Conservation (phyloP, 1,140 invertebrate genomes). For the Drosophila varians region DNA sequence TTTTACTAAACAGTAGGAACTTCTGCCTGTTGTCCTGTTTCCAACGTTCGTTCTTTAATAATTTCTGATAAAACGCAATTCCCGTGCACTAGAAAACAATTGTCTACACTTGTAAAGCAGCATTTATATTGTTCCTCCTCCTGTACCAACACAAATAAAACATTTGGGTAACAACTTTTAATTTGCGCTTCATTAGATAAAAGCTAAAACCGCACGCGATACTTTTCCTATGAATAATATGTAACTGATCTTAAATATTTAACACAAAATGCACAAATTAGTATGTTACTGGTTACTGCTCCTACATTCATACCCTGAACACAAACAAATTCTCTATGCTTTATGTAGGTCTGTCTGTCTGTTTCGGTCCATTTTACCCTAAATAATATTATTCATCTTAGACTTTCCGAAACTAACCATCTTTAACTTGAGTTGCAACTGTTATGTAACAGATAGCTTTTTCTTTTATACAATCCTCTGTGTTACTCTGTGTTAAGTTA, state of each 20-base stretch:
- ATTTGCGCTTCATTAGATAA: constrained; percentile 39
- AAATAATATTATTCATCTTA: constrained; percentile 20
- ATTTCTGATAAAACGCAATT: constrained; percentile 50
- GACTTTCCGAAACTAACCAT: constrained; percentile 41
- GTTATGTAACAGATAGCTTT: neutral
- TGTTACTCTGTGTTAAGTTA: neutral
- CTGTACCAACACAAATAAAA: constrained; percentile 43
- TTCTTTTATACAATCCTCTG: neutral
- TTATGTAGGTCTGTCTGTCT: constrained; percentile 12
- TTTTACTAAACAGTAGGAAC: constrained; percentile 81
- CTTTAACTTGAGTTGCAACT: constrained; percentile 19
- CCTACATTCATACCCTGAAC: constrained; percentile 61
- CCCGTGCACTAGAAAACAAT: constrained; percentile 43
- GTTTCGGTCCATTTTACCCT: constrained; percentile 8
- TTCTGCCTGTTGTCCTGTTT: constrained; percentile 59
- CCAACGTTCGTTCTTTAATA: neutral
- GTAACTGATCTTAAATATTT: constrained; percentile 46
- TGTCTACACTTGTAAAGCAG: constrained; percentile 29
- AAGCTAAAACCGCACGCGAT: constrained; percentile 38
- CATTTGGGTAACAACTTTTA: constrained; percentile 56
- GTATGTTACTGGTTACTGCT: constrained; percentile 30
- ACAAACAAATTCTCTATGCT: constrained; percentile 70
- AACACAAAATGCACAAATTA: constrained; percentile 65
- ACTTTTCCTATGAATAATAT: constrained; percentile 56
- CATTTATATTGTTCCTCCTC: constrained; percentile 41